Percentiles rank a stretch among this genome's conserved stretches.
phyloP scores from a whole-genome alignment of 2,888 invertebrate genomes.

The Dioctria linearis region DNA sequence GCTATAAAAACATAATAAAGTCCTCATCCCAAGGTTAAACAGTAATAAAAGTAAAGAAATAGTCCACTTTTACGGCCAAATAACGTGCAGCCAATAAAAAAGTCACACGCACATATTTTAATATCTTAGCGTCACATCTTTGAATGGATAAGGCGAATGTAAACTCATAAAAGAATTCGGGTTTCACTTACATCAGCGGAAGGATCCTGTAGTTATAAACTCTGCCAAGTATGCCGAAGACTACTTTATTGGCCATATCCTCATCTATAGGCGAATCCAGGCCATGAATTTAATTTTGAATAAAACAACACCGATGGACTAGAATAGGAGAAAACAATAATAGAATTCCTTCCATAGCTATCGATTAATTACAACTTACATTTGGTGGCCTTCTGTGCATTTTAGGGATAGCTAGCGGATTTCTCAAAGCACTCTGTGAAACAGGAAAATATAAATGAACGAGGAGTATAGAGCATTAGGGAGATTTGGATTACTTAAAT shows the following conservation, averaged over 20 bases:
- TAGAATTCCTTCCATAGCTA: conserved; percentile 9
- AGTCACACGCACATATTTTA: conserved; percentile 51
- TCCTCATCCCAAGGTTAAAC: conserved; percentile 35
- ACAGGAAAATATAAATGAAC: neutral
- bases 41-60: conserved; percentile 39
- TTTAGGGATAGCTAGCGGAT: neutral
- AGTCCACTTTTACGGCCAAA: conserved; percentile 39
- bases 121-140: conserved; percentile 40
- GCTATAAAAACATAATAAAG: conserved; percentile 47
- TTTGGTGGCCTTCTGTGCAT: neutral
- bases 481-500: conserved; percentile 9
- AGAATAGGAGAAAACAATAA: neutral
- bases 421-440: conserved; percentile 18
- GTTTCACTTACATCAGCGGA: conserved; percentile 19
- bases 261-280: neutral
- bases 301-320: conserved; percentile 2
- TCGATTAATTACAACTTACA: conserved; percentile 38
- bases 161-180: conserved; percentile 34
- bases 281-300: conserved; percentile 40
- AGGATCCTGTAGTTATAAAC: neutral
- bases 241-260: conserved; percentile 44
- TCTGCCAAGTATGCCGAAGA: conserved; percentile 21
- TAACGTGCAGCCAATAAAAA: conserved; percentile 47
- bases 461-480: neutral
- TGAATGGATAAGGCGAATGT: conserved; percentile 33